Evolutionary conservation across 2,888 invertebrate genomes (phyloP).

Genomic region (Leptopilina myrica): DNA sequence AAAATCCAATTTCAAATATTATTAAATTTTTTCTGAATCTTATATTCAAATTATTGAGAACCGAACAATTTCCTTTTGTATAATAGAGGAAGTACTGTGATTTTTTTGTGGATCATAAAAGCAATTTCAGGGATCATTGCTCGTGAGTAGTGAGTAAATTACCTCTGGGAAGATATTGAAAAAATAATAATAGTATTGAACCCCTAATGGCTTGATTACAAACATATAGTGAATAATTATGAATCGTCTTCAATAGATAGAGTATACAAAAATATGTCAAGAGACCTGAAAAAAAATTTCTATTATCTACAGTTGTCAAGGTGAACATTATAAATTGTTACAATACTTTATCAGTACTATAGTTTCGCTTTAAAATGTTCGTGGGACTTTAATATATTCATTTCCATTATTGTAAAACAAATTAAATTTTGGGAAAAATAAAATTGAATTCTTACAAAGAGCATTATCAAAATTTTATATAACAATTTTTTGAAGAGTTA

Average conservation of each 20-base stretch:
- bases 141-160: constrained; percentile 12
- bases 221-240: constrained; percentile 22
- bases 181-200: constrained; percentile 25
- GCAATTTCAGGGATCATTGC: constrained; percentile 27
- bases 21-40: not conserved
- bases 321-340: constrained; percentile 2
- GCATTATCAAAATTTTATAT: too few species aligned
- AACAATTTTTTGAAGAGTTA: too few species aligned
- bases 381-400: not conserved
- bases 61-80: not conserved
- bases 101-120: constrained; percentile 5
- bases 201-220: constrained; percentile 25
- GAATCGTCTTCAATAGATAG: constrained; percentile 8
- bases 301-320: constrained; percentile 24
- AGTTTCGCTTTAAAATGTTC: not conserved
- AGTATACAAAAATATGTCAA: constrained; percentile 11
- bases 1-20: too few species aligned
- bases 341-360: constrained; percentile 9
- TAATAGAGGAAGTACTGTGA: constrained; percentile 7
- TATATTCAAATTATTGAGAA: not conserved
- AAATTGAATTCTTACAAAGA: not conserved
- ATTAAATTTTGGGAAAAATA: not conserved
- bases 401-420: not conserved
- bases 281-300: not conserved
- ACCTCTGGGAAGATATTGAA: constrained; percentile 28